Percentiles rank a stretch among this genome's conserved stretches.
Evolutionary conservation across 2,113 vertebrate genomes (phyloP).

Genomic region (Tragelaphus strepsiceros): DNA sequence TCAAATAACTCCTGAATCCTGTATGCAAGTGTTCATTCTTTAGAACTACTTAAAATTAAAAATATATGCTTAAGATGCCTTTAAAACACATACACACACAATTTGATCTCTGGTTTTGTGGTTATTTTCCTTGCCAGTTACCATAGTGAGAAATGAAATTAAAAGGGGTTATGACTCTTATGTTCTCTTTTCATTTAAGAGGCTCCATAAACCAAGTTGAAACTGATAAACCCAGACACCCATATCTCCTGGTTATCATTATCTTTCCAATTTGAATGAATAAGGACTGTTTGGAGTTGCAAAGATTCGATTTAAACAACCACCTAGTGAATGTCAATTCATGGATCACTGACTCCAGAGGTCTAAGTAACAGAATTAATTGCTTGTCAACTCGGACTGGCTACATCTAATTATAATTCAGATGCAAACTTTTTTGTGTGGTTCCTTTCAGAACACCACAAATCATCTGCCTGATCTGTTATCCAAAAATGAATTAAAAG

Average conservation of each 20-base stretch:
- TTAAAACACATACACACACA: not conserved
- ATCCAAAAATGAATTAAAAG: not conserved
- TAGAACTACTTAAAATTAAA: constrained; percentile 36
- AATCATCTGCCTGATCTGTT: not conserved
- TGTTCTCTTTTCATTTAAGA: constrained; percentile 35
- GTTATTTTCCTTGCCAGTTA: not conserved
- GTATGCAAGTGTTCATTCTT: constrained; percentile 7
- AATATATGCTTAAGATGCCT: not conserved
- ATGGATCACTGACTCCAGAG: constrained; percentile 68
- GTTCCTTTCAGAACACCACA: not conserved
- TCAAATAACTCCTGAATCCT: constrained; percentile 1
- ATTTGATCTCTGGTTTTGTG: not conserved
- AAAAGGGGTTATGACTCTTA: constrained; percentile 9
- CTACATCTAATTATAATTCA: constrained; percentile 57
- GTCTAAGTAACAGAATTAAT: constrained; percentile 60
- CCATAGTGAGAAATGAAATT: not conserved
- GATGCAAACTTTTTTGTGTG: not conserved
- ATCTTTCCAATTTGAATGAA: constrained; percentile 70
- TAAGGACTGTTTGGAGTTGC: constrained; percentile 57
- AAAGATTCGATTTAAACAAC: constrained; percentile 70
- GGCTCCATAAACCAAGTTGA: constrained; percentile 36
- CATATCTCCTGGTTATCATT: constrained; percentile 41
- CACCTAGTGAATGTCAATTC: constrained; percentile 67
- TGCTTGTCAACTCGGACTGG: constrained; percentile 54
- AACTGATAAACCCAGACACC: constrained; percentile 36